Evolutionary conservation across 2,113 vertebrate genomes (phyloP).

Genomic region (Hemiscyllium ocellatum): DNA sequence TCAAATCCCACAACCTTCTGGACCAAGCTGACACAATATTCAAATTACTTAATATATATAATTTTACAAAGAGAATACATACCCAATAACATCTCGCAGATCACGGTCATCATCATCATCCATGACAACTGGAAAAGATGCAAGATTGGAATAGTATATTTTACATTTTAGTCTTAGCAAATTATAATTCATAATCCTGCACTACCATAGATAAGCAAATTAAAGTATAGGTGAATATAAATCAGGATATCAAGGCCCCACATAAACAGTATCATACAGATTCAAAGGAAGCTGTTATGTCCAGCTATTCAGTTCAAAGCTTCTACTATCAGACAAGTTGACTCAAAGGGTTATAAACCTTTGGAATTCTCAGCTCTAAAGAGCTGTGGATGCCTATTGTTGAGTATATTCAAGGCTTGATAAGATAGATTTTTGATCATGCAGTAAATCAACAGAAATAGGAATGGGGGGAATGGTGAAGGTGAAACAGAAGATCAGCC

Average conservation of each 20-base stretch:
- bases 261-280: too few relatives aligned
- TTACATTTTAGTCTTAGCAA: background rate
- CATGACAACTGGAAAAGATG: slow-evolving; percentile 84
- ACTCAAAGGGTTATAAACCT: background rate
- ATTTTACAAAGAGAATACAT: slow-evolving; percentile 50
- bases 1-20: background rate
- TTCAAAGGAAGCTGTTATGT: background rate
- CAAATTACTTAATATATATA: background rate
- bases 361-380: background rate
- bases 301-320: background rate
- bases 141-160: background rate
- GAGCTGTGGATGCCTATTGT: background rate
- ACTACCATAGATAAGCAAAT: background rate
- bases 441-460: background rate
- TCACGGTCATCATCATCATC: slow-evolving; percentile 98
- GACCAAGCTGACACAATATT: background rate
- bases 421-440: background rate
- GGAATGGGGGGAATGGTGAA: background rate
- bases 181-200: background rate
- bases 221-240: background rate
- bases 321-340: background rate
- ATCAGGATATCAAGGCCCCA: background rate
- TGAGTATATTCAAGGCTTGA: background rate
- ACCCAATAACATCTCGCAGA: slow-evolving; percentile 99
- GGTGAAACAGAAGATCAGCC: background rate